Evolutionary conservation across 1,140 invertebrate genomes (phyloP), one percentile per base, ranked within the genome.

Genomic region (Solenopsis invicta): DNA sequence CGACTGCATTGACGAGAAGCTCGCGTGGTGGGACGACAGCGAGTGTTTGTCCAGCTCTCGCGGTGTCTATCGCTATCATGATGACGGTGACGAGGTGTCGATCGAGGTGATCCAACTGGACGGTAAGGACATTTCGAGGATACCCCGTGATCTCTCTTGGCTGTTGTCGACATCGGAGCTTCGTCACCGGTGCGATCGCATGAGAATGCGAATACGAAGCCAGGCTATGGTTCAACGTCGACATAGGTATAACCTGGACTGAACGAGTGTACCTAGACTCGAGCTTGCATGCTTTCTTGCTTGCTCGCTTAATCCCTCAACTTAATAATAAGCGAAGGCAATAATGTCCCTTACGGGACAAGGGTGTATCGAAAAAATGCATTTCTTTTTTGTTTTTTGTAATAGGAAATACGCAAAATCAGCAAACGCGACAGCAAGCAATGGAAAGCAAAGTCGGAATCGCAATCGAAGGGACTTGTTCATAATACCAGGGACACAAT

Each of bases 401-500:
- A 50, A 64, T 12, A 90, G 89, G 37, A 88, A 90, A 59, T 90
- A 86, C 34, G 56, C 75, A 52, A 85, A 75, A 34, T 69, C 82
- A 2, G 0, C 41, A 18, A 92, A 72, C 62, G 52, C 52, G 3
- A 86, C 86, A 10, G 81, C 29, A 18, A 54, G 41, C 41, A 48
- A 41, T 9, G 75, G 34, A 16, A 86, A 66, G 12, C 78, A 90
- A 64, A 69, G 66, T 69, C 87, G 89, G 37, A 90, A 94, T 91
- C 90, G 94, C 76, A 96, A 95, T 88, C 93, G 96, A 64, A 95
- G 96, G 89, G 96, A 97, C 87, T 89, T 97, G 54, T 95, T 98
- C 50, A 95, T 97, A 62, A 96, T 98, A 61, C 98, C 98, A 0
- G 98, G 98, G 0, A 99, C 98, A 1, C 97, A 98, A 91, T 98